Evolutionary conservation across 1,140 invertebrate genomes (phyloP), one percentile per base, ranked within the genome.

Genomic region (Drosophila pseudoobscura): DNA sequence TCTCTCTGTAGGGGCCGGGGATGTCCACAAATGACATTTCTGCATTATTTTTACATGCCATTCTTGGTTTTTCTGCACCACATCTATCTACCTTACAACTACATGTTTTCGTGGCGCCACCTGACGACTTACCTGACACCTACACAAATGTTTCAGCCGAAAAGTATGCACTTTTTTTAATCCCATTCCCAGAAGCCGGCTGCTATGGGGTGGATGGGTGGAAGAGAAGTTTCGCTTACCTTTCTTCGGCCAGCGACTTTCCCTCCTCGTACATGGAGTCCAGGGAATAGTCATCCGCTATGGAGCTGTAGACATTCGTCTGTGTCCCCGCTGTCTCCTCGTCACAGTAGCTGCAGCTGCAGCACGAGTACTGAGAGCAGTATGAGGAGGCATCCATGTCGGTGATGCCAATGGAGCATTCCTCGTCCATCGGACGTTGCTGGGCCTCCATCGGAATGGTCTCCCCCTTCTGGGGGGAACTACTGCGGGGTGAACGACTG

Each of bases 261-360:
- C 54, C 58, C 8, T 29, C 66, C 2, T 72, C 83, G 29, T 62
- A 80, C 55, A 90, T 91, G 22, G 90, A 91, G 49, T 90, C 89
- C 50, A 84, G 29, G 17, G 90, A 90, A 46, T 84, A 91, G 5
- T 90, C 80, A 49, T 89, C 85, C 1, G 59, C 87, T 29, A 82
- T 82, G 2, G 89, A 91, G 68, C 90, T 91, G 29, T 78, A 89
- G n/a, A 78, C 72, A 77, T 91, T 68, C 45, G 88, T 70, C 39
- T 66, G 68, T 0, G 47, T 72, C 2, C 76, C 82, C 8, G 65
- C 22, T 0, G 78, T 77, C 6, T 72, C 62, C 43, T 78, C 82
- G 8, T 92, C 90, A 83, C 93, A 94, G 75, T 93, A 93, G 58
- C 92, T 93, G 78, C 93, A 94, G 61, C 92, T 93, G 87, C 93